Base-by-base conservation (phyloP, 2,888 invertebrate genomes). In the Cabera pusaria region DNA sequence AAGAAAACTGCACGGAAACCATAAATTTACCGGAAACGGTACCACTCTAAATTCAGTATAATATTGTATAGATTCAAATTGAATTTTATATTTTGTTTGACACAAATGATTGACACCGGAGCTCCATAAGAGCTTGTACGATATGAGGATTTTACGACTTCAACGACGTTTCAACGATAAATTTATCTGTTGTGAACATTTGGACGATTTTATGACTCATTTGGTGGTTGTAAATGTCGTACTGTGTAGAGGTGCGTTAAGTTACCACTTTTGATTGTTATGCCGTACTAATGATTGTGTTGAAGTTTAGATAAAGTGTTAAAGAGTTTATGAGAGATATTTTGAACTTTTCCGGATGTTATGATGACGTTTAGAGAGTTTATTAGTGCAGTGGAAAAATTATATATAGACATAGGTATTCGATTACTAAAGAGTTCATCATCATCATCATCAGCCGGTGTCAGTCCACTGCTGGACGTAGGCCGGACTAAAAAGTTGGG, bases 11-110 rank as follows among this genome's bases (percentile, higher is more conserved):
- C 10, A 24, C 37, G 37, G 37, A 31, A 5, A 11, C 3, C 11
- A 8, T 0, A 12, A 5, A 10, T 2, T 8, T 8, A 17, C 31
- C 38, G 31, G 31, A 38, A 25, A 9, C 38, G 8, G 9, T 0
- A 11, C 34, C 28, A 29, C 40, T 3, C 40, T 34, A n/a, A n/a
- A n/a, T n/a, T n/a, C n/a, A n/a, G n/a, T n/a, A n/a, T n/a, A n/a
- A n/a, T n/a, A n/a, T n/a, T n/a, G n/a, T n/a, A n/a, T n/a, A n/a
- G n/a, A n/a, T n/a, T 73, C 81, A 78, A 86, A 87, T 87, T 83
- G 75, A 79, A 79, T 88, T 88, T 88, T 84, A 88, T 86, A 82
- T 72, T 88, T 88, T 88, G 89, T 89, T 89, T 89, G 88, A 89
- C 89, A 59, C 72, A 70, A 77, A 76, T 86, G 86, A 89, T 88